Conservation (phyloP, 2,888 invertebrate genomes). For the Hydrotaea cyrtoneurina region DNA sequence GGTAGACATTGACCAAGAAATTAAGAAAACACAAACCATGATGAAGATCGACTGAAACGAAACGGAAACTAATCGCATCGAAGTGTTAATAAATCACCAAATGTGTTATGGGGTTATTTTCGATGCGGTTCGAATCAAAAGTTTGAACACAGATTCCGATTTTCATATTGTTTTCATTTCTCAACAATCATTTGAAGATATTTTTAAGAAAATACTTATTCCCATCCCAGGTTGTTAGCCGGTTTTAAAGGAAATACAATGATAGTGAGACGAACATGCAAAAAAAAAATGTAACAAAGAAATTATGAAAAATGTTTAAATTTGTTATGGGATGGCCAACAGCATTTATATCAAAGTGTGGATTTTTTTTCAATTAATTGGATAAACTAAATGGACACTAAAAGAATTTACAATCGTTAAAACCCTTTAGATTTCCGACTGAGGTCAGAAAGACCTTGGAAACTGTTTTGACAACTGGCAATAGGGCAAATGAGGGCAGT, state of each 20-base stretch:
- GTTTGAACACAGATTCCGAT: too few species aligned
- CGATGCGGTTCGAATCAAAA: background rate
- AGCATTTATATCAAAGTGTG: background rate
- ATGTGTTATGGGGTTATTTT: background rate
- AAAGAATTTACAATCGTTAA: background rate
- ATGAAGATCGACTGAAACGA: constrained; percentile 20
- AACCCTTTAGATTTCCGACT: background rate
- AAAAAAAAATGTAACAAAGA: background rate
- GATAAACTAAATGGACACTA: background rate
- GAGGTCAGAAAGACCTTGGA: too few species aligned
- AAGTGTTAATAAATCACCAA: constrained; percentile 33
- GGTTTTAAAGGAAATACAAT: background rate
- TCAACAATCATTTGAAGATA: too few species aligned
- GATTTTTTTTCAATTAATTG: background rate
- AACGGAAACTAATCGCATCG: constrained; percentile 18
- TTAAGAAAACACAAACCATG: constrained; percentile 6
- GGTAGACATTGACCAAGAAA: constrained; percentile 61
- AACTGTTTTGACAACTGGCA: too few species aligned
- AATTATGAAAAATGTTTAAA: background rate
- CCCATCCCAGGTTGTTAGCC: background rate
- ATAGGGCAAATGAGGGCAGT: too few species aligned
- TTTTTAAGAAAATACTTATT: background rate
- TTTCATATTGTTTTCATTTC: too few species aligned
- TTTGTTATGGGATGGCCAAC: too few species aligned
- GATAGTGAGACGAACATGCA: background rate